These are phyloP conservation scores for Virgularia gustaviana DNA, from an alignment of 92 coral and sea anemone species.

Conservation along the genomic window DNA sequence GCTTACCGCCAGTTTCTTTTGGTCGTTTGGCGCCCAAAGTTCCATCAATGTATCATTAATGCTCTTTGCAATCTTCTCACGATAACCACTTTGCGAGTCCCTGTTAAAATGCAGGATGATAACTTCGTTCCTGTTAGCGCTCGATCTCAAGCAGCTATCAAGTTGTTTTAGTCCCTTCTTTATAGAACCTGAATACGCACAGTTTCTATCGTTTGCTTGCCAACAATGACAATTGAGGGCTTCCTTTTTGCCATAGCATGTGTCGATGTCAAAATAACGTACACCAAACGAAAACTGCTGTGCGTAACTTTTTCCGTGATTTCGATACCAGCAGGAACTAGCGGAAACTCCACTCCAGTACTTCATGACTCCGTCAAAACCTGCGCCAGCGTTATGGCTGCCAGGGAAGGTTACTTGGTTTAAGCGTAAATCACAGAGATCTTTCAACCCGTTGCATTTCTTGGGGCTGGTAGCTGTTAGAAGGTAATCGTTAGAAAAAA, in stretches of 20 bases:
- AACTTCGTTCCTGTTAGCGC: constrained; percentile 51
- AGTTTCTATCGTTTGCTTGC: constrained; percentile 32
- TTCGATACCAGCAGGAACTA: constrained; percentile 45
- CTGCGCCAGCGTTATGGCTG: constrained; percentile 60
- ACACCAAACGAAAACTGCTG: constrained; percentile 53
- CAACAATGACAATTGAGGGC: constrained; percentile 23
- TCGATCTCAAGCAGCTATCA: constrained; percentile 50
- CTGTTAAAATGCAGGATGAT: constrained; percentile 52
- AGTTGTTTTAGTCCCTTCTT: constrained; percentile 46
- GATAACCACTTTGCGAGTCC: constrained; percentile 26
- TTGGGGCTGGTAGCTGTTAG: background rate
- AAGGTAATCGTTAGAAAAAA: background rate
- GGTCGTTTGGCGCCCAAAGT: constrained; percentile 43
- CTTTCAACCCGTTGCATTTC: constrained; percentile 50
- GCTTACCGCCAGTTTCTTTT: constrained; percentile 33
- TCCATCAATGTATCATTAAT: constrained; percentile 30
- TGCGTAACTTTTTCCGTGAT: constrained; percentile 49
- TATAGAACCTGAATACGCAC: constrained; percentile 54
- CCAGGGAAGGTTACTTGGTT: constrained; percentile 59
- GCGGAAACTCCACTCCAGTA: constrained; percentile 39
- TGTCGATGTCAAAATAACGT: constrained; percentile 64
- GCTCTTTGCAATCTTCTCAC: constrained; percentile 31
- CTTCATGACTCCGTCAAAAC: constrained; percentile 55
- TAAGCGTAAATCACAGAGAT: constrained; percentile 47
- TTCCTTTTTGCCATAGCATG: constrained; percentile 40